Base-by-base conservation (phyloP, 2,113 vertebrate genomes). In the Uropsilus gracilis region DNA sequence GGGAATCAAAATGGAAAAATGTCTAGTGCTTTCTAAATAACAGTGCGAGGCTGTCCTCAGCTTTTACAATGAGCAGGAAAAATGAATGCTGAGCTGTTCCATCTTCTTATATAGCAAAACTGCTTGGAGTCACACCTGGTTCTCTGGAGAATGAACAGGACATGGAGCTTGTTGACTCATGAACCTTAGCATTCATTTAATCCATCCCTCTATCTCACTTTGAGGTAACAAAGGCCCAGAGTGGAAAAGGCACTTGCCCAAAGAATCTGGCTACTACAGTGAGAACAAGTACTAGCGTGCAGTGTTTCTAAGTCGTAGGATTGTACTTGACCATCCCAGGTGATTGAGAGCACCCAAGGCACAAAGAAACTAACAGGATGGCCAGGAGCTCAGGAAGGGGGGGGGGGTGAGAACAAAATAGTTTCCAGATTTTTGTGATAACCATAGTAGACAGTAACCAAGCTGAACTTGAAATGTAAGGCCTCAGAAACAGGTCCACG, bases 1-100 rank as follows among this genome's bases (percentile, higher is more conserved):
- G 32, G 9, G 24, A 94, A 88, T 78, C 59, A 46, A 92, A 95
- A 94, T 6, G 34, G 64, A 94, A 96, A 93, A 76, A 48, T 12
- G 34, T 42, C 66, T 53, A 93, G 50, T 10, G 89, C 50, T 48
- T 92, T 77, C 73, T 86, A 93, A 34, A 90, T 48, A 95, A 75
- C 11, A 92, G 87, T 57, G 44, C 48, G 34, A 69, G 57, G 68
- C 53, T 80, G 46, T 53, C 37, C 86, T 86, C 1, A 6, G 69
- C 71, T 86, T 89, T 50, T 63, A 80, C 69, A 92, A 34, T 8
- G 26, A 71, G 24, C 72, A 92, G 69, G 39, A 42, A 86, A 68
- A 83, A 95, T 7, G 22, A 85, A 94, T 2, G 39, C 63, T 37
- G 66, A 94, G 50, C 28, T 75, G 84, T 39, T 94, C 46, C 24